Percentiles rank a stretch among this genome's conserved stretches.
phyloP scores from a whole-genome alignment of 2,113 vertebrate genomes.

The Campylorhamphus procurvoides region DNA sequence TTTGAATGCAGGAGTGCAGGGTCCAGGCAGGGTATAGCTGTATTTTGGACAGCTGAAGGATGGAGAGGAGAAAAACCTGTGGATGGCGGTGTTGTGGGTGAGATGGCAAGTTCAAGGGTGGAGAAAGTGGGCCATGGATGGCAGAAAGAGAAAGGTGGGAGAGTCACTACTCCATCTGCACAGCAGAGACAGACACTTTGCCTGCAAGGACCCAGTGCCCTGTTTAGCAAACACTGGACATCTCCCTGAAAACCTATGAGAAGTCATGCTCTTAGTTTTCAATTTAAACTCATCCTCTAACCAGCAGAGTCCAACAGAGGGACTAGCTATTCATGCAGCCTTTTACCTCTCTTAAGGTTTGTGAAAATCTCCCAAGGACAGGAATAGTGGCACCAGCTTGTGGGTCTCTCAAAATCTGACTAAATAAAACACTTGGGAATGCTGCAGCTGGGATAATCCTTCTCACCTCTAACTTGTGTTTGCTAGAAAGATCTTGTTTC shows the following conservation, averaged over 20 bases:
- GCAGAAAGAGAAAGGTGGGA: neutral
- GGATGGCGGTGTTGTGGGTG: neutral
- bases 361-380: neutral
- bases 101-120: neutral
- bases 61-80: neutral
- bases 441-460: neutral
- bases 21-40: neutral
- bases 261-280: neutral
- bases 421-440: neutral
- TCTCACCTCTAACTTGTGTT: neutral
- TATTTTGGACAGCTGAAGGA: neutral
- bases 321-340: too few species aligned
- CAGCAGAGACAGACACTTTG: neutral
- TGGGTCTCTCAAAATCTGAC: neutral
- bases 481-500: neutral
- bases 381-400: neutral
- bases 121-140: neutral
- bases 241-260: neutral
- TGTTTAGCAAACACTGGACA: neutral
- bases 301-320: neutral
- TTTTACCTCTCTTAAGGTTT: neutral
- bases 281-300: neutral
- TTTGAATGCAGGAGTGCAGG: accelerated
- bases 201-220: neutral
- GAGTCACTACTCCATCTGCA: accelerated